A percentile compares a stretch with the other conserved stretches of the same genome.
These are phyloP conservation scores for Salmo trutta DNA, from an alignment of 2,797 vertebrate genomes.

Conservation along the genomic window DNA sequence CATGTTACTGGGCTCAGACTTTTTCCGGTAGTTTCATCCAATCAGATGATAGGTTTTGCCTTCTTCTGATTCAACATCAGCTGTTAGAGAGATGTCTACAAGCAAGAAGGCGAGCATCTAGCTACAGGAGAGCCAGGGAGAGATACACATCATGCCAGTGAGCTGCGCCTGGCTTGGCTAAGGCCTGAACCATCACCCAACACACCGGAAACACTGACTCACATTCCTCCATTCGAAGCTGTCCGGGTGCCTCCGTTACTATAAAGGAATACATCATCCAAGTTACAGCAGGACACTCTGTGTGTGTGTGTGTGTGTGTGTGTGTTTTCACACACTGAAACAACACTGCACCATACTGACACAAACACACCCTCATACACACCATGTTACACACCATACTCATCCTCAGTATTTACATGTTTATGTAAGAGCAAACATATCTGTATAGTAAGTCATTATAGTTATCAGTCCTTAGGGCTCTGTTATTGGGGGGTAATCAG, in stretches of 20 bases:
- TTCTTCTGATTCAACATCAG: conserved; percentile 8
- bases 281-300: conserved; percentile 53
- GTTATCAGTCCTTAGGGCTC: background rate
- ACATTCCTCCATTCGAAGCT: conserved; percentile 80
- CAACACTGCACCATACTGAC: background rate
- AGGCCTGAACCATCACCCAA: conserved; percentile 66
- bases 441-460: background rate
- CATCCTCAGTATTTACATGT: background rate
- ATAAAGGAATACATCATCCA: conserved; percentile 78
- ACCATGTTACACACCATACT: background rate
- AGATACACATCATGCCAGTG: conserved; percentile 32
- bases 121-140: conserved; percentile 3
- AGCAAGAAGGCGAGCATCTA: conserved; percentile 31
- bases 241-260: conserved; percentile 71
- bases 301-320: background rate
- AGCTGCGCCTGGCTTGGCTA: conserved; percentile 27
- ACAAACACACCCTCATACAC: conserved; percentile 7
- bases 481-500: background rate
- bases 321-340: background rate
- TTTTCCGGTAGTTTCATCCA: background rate
- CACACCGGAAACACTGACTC: conserved; percentile 75
- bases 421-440: background rate
- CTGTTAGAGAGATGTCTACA: conserved; percentile 21
- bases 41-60: conserved; percentile 27
- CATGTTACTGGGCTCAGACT: conserved; percentile 10